Evolutionary conservation across 2,113 vertebrate genomes (phyloP).

Genomic region (Lycocorax pyrrhopterus): DNA sequence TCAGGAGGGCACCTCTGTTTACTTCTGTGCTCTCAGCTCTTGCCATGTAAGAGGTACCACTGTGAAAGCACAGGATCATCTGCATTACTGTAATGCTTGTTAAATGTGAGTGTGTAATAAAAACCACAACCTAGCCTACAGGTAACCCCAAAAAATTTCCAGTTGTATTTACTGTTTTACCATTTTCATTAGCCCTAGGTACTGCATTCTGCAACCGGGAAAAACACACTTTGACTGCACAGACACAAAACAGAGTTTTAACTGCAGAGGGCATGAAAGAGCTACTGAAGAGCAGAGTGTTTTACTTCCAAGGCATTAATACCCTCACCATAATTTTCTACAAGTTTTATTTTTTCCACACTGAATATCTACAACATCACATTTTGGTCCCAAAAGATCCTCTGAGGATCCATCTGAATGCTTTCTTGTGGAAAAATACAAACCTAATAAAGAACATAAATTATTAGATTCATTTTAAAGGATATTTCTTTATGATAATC

Average conservation of each 20-base stretch:
- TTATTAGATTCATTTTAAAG: background rate
- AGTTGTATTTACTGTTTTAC: background rate
- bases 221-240: background rate
- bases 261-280: constrained; percentile 62
- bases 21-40: background rate
- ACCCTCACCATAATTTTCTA: background rate
- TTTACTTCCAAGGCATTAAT: background rate
- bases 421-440: background rate
- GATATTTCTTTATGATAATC: background rate
- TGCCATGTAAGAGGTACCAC: accelerated
- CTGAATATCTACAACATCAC: accelerated
- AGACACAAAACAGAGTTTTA: background rate
- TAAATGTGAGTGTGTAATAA: background rate
- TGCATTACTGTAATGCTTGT: background rate
- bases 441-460: background rate
- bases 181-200: background rate
- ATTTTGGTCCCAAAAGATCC: background rate
- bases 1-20: background rate
- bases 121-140: background rate
- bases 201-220: background rate
- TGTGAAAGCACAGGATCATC: background rate
- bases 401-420: background rate
- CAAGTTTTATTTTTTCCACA: background rate
- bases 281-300: background rate
- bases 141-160: background rate